Percentiles rank a stretch among this genome's conserved stretches.
Conservation (phyloP, 2,113 vertebrate species). For the Sturnira hondurensis region DNA sequence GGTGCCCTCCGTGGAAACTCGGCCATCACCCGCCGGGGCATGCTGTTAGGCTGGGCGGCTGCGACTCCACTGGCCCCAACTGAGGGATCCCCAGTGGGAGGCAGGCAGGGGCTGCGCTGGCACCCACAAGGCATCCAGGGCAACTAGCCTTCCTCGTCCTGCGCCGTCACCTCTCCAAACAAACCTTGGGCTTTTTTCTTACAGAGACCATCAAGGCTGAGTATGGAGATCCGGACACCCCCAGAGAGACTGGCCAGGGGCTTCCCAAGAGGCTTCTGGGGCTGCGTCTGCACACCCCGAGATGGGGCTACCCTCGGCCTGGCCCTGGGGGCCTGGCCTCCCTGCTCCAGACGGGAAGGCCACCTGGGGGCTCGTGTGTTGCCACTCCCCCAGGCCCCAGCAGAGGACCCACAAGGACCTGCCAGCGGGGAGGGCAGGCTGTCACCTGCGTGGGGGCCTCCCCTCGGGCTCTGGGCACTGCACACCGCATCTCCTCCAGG, state of each 20-base stretch:
- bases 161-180: no score
- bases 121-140: not conserved
- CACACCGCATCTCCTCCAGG: conserved; percentile 41
- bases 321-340: not conserved
- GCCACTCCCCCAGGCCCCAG: accelerated
- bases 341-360: accelerated
- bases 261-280: accelerated
- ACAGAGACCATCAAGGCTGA: accelerated
- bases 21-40: accelerated
- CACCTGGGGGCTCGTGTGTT: accelerated
- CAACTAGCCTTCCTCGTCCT: accelerated
- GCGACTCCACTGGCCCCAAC: not conserved
- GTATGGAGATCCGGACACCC: not conserved
- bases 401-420: accelerated
- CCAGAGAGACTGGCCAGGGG: accelerated
- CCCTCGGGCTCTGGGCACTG: not conserved
- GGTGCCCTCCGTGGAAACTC: accelerated
- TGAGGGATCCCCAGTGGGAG: accelerated
- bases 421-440: accelerated
- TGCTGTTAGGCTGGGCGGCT: not conserved
- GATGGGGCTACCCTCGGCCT: accelerated
- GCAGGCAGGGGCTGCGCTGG: not conserved
- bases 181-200: not conserved
- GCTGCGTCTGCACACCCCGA: accelerated
- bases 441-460: not conserved